These are phyloP conservation scores for Petrocephalus schoutedeni DNA, from an alignment of 2,797 vertebrate species.

Conservation along the genomic window DNA sequence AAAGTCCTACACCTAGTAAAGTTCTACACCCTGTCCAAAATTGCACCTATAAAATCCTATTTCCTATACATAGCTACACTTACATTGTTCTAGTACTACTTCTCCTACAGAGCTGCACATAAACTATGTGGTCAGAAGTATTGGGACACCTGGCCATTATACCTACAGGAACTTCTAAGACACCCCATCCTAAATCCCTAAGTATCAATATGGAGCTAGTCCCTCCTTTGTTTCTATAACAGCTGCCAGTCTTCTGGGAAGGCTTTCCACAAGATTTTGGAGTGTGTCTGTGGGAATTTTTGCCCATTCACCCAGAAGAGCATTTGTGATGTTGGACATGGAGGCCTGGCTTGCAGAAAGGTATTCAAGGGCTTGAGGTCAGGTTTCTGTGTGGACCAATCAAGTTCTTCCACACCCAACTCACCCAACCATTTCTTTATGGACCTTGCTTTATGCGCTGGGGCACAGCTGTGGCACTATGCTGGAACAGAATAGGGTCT, in stretches of 20 bases:
- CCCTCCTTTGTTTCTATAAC: background rate
- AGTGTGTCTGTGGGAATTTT: no score
- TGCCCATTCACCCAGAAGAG: no score
- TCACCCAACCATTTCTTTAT: background rate
- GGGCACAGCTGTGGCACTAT: background rate
- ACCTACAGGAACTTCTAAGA: background rate
- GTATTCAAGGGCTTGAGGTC: no score
- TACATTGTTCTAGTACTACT: no score
- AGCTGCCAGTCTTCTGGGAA: background rate
- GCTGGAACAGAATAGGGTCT: no score
- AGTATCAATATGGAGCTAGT: background rate
- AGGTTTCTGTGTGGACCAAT: no score
- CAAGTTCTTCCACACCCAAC: no score
- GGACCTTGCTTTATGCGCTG: background rate
- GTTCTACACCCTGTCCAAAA: background rate
- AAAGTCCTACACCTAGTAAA: conserved; percentile 49
- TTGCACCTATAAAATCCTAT: background rate
- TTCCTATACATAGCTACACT: background rate
- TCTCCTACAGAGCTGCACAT: no score
- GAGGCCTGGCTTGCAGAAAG: no score
- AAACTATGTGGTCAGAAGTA: background rate
- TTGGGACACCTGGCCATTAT: background rate
- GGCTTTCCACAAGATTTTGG: background rate
- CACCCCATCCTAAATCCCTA: background rate
- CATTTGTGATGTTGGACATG: no score